Base-by-base conservation (phyloP, 2,797 vertebrate species). In the Hydrophis major region DNA sequence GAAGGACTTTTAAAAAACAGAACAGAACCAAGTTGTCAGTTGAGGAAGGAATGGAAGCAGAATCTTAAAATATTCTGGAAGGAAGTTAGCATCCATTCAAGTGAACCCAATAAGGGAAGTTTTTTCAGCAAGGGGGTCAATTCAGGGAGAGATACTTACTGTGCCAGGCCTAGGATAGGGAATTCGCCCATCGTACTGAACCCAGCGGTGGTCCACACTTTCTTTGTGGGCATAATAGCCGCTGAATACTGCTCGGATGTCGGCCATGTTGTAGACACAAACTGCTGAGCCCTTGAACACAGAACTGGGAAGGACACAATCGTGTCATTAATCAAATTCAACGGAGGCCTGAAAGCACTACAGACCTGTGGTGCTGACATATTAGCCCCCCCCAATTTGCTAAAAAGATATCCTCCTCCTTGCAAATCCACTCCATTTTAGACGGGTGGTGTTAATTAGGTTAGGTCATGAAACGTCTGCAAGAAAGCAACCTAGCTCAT, bases 161-260 rank as follows among this genome's bases (percentile, higher is more conserved):
- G 99, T 99, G 91, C 99, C 99, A 90, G 99, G 99, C 59, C 99
- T 97, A 6, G 99, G 99, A 95, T 99, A 99, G 0, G 99, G 99
- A 95, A 99, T 99, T 92, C 98, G 98, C 3, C 99, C 99, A 92
- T 99, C 99, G 0, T 99, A 99, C 94, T 99, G 99, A 3, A 99
- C 98, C 99, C 99, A 99, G 28, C 98, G 98, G 95, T 99, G 99
- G 95, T 99, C 98, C 0, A 97, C 98, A 28, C 99, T 99, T 95
- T 99, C 99, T 96, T 99, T 99, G 97, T 99, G 99, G 12, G 99
- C 98, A 1, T 99, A 99, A 0, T 99, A 99, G 61, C 99, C 99
- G 2, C 99, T 99, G 96, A 99, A 99, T 69, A 97, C 98, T 0
- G 98, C 98, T 94, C 99, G 98, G 94, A 99, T 98, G 88, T 99